Base-by-base conservation (phyloP, 2,113 vertebrate species). In the Motacilla alba region DNA sequence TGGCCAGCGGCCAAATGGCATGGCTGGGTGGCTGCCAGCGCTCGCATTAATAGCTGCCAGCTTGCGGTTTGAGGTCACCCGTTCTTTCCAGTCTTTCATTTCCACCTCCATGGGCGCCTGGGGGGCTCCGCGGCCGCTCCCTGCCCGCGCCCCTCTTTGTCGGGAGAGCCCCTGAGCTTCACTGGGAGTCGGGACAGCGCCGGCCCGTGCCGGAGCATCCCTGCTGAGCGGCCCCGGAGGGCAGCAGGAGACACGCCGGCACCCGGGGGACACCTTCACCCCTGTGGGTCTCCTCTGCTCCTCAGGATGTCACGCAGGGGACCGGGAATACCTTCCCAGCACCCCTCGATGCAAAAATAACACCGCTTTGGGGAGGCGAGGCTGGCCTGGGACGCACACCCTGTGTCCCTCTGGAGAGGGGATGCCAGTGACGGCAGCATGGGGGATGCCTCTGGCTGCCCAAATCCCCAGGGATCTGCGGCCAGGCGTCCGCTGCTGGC, bases 51-150 rank as follows among this genome's bases (percentile, higher is more conserved):
- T 68, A 89, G 93, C 83, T 87, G 88, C 91, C 91, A 92, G 91
- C 84, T 63, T 56, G 91, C 14, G 70, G 87, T 82, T 87, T 95
- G 95, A 85, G 89, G 93, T 93, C 91, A 93, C 89, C 30, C 79
- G 72, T 91, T 92, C 93, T 96, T 95, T 95, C 91, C 87, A 87
- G 76, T 87, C 73, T 37, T 93, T 94, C 87, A 87, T 93, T 95
- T 73, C 92, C 52, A 64, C 46, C 84, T 94, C 27, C 64, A 31
- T 87, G 73, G 49, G 14, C 21, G 44, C 53, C 62, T 24, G 28
- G 17, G 18, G 49, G 7, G 80, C 59, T 22, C 53, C 5, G 0
- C 10, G 26, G 9, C 30, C 44, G 33, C 72, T 85, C 70, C 60
- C 75, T 10, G 50, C 69, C 85, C 3, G 53, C 16, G 0, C 76